Conservation (phyloP, 2,797 vertebrate genomes). For the Rhodeus uyekii region DNA sequence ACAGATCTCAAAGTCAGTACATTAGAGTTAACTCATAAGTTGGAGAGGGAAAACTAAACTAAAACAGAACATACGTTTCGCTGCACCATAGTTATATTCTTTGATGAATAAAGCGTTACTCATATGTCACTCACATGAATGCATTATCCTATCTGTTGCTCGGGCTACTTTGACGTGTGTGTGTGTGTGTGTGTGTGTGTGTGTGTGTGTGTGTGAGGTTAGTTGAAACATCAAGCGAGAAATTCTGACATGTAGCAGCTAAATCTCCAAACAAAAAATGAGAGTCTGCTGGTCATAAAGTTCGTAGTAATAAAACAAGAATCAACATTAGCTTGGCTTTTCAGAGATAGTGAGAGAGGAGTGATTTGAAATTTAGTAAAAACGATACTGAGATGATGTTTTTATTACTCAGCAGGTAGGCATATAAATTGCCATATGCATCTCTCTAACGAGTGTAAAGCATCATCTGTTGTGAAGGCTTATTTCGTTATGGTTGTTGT, state of each 20-base stretch:
- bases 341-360: not conserved
- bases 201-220: no score
- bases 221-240: not conserved
- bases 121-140: no score
- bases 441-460: no score
- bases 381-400: accelerated
- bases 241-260: not conserved
- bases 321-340: not conserved
- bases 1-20: no score
- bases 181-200: no score
- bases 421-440: not conserved
- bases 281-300: not conserved
- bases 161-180: not conserved
- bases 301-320: not conserved
- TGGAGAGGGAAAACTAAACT: no score
- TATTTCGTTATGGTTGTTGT: not conserved
- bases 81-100: no score
- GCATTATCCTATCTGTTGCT: no score
- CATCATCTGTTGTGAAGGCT: not conserved
- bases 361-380: not conserved
- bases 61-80: no score
- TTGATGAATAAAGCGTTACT: no score
- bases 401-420: not conserved
- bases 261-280: not conserved
- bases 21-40: no score